Conservation (phyloP, 1,140 invertebrate species). For the Drosophila sp. region DNA sequence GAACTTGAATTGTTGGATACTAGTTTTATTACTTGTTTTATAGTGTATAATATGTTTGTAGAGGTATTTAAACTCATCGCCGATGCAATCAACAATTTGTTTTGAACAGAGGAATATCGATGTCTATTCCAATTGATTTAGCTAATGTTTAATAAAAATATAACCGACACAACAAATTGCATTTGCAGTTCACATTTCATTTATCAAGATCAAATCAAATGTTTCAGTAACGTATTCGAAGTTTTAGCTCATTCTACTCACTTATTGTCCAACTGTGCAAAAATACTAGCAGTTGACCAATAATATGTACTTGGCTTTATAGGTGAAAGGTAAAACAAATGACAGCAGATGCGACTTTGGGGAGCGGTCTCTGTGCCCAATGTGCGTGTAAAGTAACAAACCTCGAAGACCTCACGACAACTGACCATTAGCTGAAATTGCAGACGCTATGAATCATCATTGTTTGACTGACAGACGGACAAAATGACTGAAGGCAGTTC, state of each 20-base stretch:
- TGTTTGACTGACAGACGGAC: slow-evolving; percentile 6
- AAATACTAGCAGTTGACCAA: slow-evolving; percentile 3
- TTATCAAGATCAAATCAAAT: too few species aligned
- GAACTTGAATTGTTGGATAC: slow-evolving; percentile 21
- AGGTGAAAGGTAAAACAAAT: slow-evolving; percentile 44
- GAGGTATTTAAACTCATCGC: neutral
- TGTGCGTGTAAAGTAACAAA: slow-evolving; percentile 32
- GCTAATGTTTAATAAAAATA: too few species aligned
- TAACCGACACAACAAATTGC: too few species aligned
- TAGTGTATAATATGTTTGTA: neutral
- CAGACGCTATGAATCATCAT: slow-evolving; percentile 15
- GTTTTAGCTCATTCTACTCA: too few species aligned
- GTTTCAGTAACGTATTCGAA: neutral
- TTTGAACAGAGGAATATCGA: too few species aligned
- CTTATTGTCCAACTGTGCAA: neutral
- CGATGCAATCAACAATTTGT: too few species aligned
- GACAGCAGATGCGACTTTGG: slow-evolving; percentile 9
- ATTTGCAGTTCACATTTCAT: too few species aligned
- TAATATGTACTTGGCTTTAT: slow-evolving; percentile 8
- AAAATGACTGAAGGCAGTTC: slow-evolving; percentile 19
- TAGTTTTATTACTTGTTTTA: neutral
- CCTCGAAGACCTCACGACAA: slow-evolving; percentile 47
- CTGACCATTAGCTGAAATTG: slow-evolving; percentile 36
- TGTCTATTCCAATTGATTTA: too few species aligned
- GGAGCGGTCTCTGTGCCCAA: slow-evolving; percentile 43